Evolutionary conservation across 1,140 invertebrate genomes (phyloP), one percentile per base, ranked within the genome.

Genomic region (Drosophila navojoa): DNA sequence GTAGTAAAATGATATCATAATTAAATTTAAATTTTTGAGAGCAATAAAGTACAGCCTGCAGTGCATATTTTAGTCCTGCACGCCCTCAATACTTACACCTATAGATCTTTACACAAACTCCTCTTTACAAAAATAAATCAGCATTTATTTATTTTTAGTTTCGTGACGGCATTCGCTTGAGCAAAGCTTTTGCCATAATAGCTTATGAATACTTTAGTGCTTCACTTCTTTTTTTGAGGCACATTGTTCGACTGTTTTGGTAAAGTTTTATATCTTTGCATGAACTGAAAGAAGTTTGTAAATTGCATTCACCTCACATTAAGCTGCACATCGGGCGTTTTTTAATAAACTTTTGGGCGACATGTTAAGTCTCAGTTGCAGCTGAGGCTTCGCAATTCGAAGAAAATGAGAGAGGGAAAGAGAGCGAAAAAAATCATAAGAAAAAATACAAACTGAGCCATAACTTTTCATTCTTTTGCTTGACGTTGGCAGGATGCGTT

Each of bases 381-480:
- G 61, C 57, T 63, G 54, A 77, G 72, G 66, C 78, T 76, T 53
- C 63, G 59, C 52, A 53, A 59, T 74, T 81, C 77, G 42, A 58
- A 71, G 68, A 55, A n/a, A 11, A 35, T 53, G 44, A 40, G 45
- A 53, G 49, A 61, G 32, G 1, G 5, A 9, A 7, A 32, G 32
- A 32, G 32, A 32, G 32, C 0, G 32, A 32, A 22, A 29, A 29
- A 29, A 50, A 50, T 45, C 53, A 42, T 5, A 13, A 32, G 11
- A 11, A 67, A 77, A 77, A 64, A 60, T 45, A 13, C 32, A 29
- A 44, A 63, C 58, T 50, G 32, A 52, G 45, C 68, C 68, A 85
- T 77, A 84, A 85, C 68, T 84, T 80, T 84, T 80, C 81, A 84
- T 80, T 84, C 57, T 70, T 69, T 66, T 66, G 57, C 69, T 76